Percentiles rank a stretch among this genome's conserved stretches.
Conservation (phyloP, 2,888 invertebrate genomes). For the Cheilosia impressa region DNA sequence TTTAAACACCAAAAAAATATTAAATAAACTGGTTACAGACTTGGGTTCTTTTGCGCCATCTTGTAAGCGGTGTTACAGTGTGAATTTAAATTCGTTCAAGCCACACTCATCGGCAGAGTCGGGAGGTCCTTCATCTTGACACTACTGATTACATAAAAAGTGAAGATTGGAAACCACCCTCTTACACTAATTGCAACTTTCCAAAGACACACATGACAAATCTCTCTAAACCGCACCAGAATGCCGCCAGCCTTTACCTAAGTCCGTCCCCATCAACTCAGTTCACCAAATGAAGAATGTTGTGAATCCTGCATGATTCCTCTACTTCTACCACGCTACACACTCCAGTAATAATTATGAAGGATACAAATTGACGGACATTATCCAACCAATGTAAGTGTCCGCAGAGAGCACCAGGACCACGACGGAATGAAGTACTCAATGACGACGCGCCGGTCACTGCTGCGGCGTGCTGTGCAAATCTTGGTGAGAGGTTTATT, state of each 20-base stretch:
- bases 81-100: too few relatives aligned
- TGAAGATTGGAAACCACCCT: too few relatives aligned
- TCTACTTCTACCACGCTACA: constrained; percentile 42
- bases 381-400: constrained; percentile 63
- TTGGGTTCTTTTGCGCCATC: too few relatives aligned
- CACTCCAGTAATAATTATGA: constrained; percentile 71
- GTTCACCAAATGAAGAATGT: constrained; percentile 12
- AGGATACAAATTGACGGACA: constrained; percentile 73
- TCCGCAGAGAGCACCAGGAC: constrained; percentile 48
- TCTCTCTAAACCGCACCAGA: not conserved
- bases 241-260: constrained; percentile 5
- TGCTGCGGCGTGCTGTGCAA: constrained; percentile 21
- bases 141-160: too few relatives aligned
- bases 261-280: constrained; percentile 29
- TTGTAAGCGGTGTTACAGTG: too few relatives aligned
- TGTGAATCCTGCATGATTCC: constrained; percentile 38
- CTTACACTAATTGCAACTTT: too few relatives aligned
- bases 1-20: too few relatives aligned
- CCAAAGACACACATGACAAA: too few relatives aligned
- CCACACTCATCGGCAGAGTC: too few relatives aligned
- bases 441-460: constrained; percentile 33
- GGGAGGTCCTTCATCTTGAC: too few relatives aligned
- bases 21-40: too few relatives aligned
- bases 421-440: constrained; percentile 65
- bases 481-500: constrained; percentile 72